A percentile compares a stretch with the other conserved stretches of the same genome.
Evolutionary conservation across 2,888 invertebrate species (phyloP).

Genomic region (Agonum fuliginosum): DNA sequence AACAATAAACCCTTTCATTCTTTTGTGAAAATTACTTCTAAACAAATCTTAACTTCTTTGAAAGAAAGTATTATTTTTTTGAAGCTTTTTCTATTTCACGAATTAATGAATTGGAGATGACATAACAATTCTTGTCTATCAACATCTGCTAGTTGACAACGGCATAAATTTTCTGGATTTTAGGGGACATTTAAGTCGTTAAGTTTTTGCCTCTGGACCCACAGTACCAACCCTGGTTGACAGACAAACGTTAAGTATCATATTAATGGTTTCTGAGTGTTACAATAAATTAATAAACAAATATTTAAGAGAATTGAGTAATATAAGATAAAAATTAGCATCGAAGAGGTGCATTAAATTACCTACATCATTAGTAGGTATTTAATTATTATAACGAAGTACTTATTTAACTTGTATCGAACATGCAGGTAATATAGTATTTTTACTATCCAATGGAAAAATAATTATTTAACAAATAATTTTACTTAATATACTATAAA

Average conservation of each 20-base stretch:
- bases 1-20: no score
- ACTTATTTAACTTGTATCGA: no score
- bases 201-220: conserved; percentile 15
- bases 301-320: background rate
- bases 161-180: conserved; percentile 48
- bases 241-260: conserved; percentile 1
- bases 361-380: no score
- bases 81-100: background rate
- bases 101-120: conserved; percentile 52
- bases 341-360: no score
- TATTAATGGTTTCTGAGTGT: background rate
- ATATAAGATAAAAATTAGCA: no score
- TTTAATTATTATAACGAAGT: no score
- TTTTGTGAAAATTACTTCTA: background rate
- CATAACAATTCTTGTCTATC: conserved; percentile 23
- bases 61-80: background rate
- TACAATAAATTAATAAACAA: background rate
- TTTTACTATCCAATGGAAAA: no score
- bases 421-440: no score
- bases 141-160: conserved; percentile 37
- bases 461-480: no score
- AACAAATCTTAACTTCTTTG: background rate
- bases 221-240: background rate
- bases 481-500: no score
- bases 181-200: conserved; percentile 46